A percentile compares a stretch with the other conserved stretches of the same genome.
phyloP scores from a whole-genome alignment of 2,797 vertebrate species.

The Notolepis coatsorum region DNA sequence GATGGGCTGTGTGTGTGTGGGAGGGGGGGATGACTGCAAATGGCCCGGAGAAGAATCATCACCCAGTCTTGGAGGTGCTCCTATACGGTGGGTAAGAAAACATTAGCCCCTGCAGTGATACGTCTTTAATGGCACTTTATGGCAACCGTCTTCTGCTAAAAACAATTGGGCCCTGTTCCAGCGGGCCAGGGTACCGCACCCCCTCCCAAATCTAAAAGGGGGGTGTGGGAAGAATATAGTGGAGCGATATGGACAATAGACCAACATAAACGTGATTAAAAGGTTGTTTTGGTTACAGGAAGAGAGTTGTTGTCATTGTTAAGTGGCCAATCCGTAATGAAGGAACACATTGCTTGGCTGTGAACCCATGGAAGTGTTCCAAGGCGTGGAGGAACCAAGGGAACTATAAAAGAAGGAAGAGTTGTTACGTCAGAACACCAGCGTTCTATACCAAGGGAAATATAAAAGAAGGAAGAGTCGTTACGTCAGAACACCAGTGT shows the following conservation, averaged over 20 bases:
- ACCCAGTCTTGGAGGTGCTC: conserved; percentile 51
- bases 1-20: too few relatives aligned
- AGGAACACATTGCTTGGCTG: conserved; percentile 66
- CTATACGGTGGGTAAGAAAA: conserved; percentile 56
- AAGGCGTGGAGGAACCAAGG: conserved; percentile 45
- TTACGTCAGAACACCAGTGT: neutral
- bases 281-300: conserved; percentile 59
- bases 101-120: conserved; percentile 62
- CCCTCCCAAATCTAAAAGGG: too few relatives aligned
- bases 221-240: conserved; percentile 2
- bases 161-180: conserved; percentile 58
- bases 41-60: conserved; percentile 64
- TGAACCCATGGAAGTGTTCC: conserved; percentile 49
- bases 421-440: neutral
- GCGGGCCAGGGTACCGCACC: conserved; percentile 44
- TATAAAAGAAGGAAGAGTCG: conserved; percentile 40
- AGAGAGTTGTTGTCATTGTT: conserved; percentile 44
- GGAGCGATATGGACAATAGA: too few relatives aligned
- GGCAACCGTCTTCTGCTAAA: conserved; percentile 55
- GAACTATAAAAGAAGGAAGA: neutral
- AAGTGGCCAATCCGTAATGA: conserved; percentile 61
- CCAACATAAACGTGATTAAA: conserved; percentile 63
- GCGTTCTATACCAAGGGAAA: conserved; percentile 42
- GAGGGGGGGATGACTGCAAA: conserved; percentile 51
- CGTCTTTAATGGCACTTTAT: conserved; percentile 67